phyloP scores from a whole-genome alignment of 2,888 invertebrate genomes.

The Phyllotreta striolata region DNA sequence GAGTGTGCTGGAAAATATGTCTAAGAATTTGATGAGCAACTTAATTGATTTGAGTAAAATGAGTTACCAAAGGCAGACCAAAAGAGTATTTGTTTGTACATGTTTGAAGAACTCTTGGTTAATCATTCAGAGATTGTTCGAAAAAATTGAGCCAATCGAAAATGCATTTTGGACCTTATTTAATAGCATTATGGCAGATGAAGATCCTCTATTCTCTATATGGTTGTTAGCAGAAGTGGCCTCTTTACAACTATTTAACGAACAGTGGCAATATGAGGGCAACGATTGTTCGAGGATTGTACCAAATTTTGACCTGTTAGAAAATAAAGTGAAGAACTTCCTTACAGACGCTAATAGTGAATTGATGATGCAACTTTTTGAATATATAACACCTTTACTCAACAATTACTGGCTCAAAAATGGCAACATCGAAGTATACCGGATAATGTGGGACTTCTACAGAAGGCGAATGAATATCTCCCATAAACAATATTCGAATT shows the following conservation, averaged over 20 bases:
- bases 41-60: conserved; percentile 47
- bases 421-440: conserved; percentile 55
- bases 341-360: conserved; percentile 41
- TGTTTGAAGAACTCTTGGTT: conserved; percentile 54
- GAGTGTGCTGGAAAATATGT: conserved; percentile 37
- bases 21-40: conserved; percentile 47
- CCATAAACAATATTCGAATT: conserved; percentile 42
- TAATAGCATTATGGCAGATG: conserved; percentile 48
- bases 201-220: conserved; percentile 50
- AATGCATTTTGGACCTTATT: conserved; percentile 54
- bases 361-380: conserved; percentile 48
- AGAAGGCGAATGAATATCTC: conserved; percentile 53
- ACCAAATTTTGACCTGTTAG: conserved; percentile 52
- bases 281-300: conserved; percentile 38
- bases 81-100: conserved; percentile 46
- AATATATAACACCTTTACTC: conserved; percentile 50
- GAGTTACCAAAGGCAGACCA: conserved; percentile 38
- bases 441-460: conserved; percentile 58
- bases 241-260: conserved; percentile 43
- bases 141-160: conserved; percentile 39
- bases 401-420: conserved; percentile 53
- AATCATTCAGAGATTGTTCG: conserved; percentile 48
- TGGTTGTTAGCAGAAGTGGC: conserved; percentile 51
- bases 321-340: conserved; percentile 48
- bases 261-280: conserved; percentile 38